Evolutionary conservation across 2,797 vertebrate genomes (phyloP).

Genomic region (Amphiprion clarkii): DNA sequence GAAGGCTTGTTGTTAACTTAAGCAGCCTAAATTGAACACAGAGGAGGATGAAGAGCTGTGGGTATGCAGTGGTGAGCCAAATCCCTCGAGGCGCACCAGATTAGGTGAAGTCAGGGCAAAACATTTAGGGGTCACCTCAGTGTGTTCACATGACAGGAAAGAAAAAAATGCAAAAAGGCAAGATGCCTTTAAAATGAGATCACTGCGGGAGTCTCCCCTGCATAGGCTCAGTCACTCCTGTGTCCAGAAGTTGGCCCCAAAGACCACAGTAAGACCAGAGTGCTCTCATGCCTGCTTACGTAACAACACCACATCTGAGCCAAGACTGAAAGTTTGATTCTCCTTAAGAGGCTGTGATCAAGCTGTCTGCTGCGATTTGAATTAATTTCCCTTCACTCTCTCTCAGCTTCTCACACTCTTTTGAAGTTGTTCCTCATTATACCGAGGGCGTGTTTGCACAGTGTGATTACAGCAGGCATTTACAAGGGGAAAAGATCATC

Average conservation of each 20-base stretch:
- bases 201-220: conserved; percentile 64
- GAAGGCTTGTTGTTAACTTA: conserved; percentile 28
- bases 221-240: conserved; percentile 35
- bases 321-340: conserved; percentile 33
- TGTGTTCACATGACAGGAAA: conserved; percentile 25
- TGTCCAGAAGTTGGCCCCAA: conserved; percentile 35
- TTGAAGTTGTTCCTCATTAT: conserved; percentile 36
- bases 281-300: conserved; percentile 45
- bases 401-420: conserved; percentile 24
- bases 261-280: conserved; percentile 46
- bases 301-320: conserved; percentile 44
- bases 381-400: conserved; percentile 12
- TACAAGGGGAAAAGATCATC: conserved; percentile 1
- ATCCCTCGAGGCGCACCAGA: conserved; percentile 47
- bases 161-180: conserved; percentile 6
- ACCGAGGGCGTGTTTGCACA: conserved; percentile 35
- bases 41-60: conserved; percentile 16
- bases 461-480: conserved; percentile 30
- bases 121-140: conserved; percentile 22
- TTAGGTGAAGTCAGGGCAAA: conserved; percentile 62
- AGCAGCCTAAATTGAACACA: conserved; percentile 25
- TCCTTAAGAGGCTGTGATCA: conserved; percentile 35
- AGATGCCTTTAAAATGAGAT: conserved; percentile 61
- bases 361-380: conserved; percentile 20
- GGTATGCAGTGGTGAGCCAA: conserved; percentile 39